Evolutionary conservation across 1,140 invertebrate species (phyloP).

Genomic region (Eubasilissa regina): DNA sequence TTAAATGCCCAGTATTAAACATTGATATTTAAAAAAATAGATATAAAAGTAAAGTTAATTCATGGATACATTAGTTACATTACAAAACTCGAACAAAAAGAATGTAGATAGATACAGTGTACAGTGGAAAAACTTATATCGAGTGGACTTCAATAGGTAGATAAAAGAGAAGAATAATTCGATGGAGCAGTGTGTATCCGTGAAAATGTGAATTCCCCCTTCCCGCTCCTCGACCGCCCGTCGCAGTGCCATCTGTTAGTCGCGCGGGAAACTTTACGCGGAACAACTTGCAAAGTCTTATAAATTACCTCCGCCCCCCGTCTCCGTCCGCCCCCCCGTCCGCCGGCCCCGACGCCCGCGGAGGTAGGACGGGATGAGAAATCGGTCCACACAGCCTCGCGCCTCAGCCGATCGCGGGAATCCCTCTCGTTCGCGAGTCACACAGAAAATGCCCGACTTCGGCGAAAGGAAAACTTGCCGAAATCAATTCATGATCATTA

Average conservation of each 20-base stretch:
- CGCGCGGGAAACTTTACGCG: neutral
- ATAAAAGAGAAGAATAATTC: neutral
- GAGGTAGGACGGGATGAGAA: no score
- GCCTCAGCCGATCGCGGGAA: neutral
- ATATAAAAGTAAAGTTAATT: no score
- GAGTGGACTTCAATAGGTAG: neutral
- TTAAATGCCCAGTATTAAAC: no score
- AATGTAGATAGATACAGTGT: no score
- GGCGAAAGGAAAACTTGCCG: neutral
- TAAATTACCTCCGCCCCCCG: neutral
- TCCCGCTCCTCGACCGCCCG: neutral
- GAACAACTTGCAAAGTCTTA: slow-evolving; percentile 15
- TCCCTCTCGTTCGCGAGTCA: neutral
- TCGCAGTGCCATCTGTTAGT: slow-evolving; percentile 22
- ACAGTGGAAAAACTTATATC: no score
- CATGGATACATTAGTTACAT: no score
- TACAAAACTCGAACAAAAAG: no score
- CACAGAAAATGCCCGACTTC: neutral
- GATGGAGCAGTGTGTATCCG: neutral
- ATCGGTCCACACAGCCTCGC: neutral
- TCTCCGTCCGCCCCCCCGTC: neutral
- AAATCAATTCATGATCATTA: neutral
- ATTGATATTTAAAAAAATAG: no score
- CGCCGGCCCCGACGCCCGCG: neutral
- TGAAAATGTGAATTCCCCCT: neutral